phyloP scores from a whole-genome alignment of 1,140 invertebrate genomes.

The Leptinotarsa undecemlineata region DNA sequence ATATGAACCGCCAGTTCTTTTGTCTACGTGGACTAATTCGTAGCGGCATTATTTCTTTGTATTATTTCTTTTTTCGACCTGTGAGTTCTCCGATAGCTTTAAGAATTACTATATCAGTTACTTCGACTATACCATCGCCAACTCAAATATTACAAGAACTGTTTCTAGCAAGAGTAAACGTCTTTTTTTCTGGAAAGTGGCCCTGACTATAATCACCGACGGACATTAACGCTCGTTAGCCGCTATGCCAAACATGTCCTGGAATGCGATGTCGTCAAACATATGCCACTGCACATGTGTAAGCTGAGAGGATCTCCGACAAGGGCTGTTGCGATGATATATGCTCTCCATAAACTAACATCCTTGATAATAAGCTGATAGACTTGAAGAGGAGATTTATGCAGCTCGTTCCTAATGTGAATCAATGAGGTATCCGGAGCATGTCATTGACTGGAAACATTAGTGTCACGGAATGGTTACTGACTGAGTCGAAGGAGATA shows the following conservation, averaged over 20 bases:
- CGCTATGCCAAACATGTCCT: constrained; percentile 36
- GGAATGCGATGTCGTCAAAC: constrained; percentile 35
- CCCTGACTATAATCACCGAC: constrained; percentile 30
- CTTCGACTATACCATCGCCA: no score
- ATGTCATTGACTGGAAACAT: not conserved
- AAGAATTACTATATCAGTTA: no score
- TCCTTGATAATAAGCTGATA: constrained; percentile 15
- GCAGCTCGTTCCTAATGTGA: not conserved
- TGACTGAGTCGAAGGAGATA: not conserved
- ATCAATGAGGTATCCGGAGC: constrained; percentile 11
- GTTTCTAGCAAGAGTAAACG: no score
- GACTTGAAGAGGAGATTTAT: constrained; percentile 15
- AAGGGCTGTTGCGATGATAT: constrained; percentile 17
- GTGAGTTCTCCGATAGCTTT: no score
- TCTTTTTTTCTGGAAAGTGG: no score
- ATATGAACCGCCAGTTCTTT: no score
- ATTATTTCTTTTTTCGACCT: no score
- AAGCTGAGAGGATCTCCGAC: constrained; percentile 12
- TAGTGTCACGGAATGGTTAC: not conserved
- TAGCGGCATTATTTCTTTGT: no score
- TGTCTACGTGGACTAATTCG: no score
- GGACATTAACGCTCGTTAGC: constrained; percentile 38
- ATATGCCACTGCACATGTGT: constrained; percentile 33
- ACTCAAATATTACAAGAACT: no score
- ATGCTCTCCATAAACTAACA: constrained; percentile 17